A percentile compares a stretch with the other conserved stretches of the same genome.
Conservation (phyloP, 1,140 invertebrate genomes). For the Neelides sp. region DNA sequence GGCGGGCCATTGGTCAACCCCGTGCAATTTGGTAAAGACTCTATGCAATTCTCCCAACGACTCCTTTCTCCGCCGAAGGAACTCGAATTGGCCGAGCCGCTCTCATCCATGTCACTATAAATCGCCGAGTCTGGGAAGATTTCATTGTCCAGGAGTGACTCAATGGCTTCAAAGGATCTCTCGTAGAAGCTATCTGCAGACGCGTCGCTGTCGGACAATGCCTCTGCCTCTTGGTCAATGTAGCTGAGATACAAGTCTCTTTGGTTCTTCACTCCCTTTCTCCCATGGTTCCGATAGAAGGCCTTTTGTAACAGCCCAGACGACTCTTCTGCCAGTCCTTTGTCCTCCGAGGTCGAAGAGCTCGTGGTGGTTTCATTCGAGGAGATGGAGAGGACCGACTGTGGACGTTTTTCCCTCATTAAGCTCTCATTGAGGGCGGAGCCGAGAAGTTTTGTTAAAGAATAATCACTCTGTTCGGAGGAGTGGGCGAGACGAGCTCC, state of each 20-base stretch:
- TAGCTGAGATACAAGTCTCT: conserved; percentile 26
- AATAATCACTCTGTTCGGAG: conserved; percentile 54
- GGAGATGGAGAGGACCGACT: conserved; percentile 45
- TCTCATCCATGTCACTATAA: conserved; percentile 59
- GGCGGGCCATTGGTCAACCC: too few relatives aligned
- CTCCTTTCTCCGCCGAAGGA: conserved; percentile 11
- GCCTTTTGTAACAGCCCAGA: conserved; percentile 22
- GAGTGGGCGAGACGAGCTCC: conserved; percentile 68
- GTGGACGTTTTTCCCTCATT: conserved; percentile 34
- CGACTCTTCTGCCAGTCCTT: conserved; percentile 6
- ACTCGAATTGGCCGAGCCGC: conserved; percentile 23
- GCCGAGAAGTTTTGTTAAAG: conserved; percentile 54
- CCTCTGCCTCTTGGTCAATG: conserved; percentile 26
- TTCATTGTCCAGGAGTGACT: conserved; percentile 47
- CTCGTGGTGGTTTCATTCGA: conserved; percentile 40
- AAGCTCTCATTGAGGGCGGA: conserved; percentile 36
- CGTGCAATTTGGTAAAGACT: too few relatives aligned
- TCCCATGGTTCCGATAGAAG: too few relatives aligned
- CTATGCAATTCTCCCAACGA: neutral
- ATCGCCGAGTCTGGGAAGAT: conserved; percentile 68
- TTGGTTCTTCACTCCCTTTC: too few relatives aligned
- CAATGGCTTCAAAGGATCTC: conserved; percentile 59
- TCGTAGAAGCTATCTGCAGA: conserved; percentile 56
- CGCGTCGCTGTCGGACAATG: conserved; percentile 25
- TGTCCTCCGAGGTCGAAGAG: conserved; percentile 40